Evolutionary conservation across 2,888 invertebrate species (phyloP).

Genomic region (Baccha elongata): DNA sequence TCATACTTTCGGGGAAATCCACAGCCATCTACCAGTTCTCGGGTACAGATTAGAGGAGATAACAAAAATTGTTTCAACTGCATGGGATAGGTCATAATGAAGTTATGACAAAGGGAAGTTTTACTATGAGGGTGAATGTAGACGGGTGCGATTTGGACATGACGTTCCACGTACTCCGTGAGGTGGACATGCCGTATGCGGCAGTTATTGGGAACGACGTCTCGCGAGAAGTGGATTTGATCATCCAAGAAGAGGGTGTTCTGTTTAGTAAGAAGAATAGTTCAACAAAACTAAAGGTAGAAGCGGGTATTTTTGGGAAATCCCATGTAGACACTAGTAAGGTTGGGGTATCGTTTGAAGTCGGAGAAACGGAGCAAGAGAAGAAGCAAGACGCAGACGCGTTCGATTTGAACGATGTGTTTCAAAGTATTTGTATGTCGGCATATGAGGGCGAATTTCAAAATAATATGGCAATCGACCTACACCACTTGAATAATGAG

Average conservation of each 20-base stretch:
- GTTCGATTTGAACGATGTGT: background rate
- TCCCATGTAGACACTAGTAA: background rate
- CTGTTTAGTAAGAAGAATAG: background rate
- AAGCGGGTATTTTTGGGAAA: background rate
- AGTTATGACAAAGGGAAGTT: background rate
- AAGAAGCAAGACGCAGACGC: background rate
- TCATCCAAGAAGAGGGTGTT: background rate
- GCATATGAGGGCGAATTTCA: background rate
- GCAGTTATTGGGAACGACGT: conserved; percentile 1
- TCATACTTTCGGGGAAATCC: background rate
- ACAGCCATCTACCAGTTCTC: background rate
- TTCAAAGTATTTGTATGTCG: background rate
- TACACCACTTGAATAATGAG: background rate
- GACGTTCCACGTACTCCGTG: too few species aligned
- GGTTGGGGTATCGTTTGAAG: background rate
- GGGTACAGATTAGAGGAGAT: too few species aligned
- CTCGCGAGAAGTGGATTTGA: background rate
- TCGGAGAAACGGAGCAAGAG: background rate
- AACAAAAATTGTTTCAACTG: too few species aligned
- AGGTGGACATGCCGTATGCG: too few species aligned
- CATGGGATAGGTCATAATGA: background rate
- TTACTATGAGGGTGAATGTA: too few species aligned
- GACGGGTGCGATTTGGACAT: too few species aligned
- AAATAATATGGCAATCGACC: background rate
- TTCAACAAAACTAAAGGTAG: background rate